Evolutionary conservation across 2,797 vertebrate species (phyloP), one percentile per base, ranked within the genome.

Genomic region (Serranus cabrilla): DNA sequence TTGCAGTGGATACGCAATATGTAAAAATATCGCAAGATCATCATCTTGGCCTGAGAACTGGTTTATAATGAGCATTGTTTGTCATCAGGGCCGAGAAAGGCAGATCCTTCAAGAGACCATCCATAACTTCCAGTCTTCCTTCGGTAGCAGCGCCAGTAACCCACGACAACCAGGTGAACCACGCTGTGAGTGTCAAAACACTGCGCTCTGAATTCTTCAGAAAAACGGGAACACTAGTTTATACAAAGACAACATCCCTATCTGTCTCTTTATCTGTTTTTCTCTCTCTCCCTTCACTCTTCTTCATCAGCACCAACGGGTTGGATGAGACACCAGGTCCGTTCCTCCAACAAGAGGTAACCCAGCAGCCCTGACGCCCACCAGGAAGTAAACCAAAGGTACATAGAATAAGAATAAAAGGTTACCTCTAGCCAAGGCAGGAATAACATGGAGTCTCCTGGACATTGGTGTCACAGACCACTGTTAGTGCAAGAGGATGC

Each of bases 81-180:
- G n/a, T 71, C 57, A 18, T 66, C 92, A 99, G 98, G 98, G 98
- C 20, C 91, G 98, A 43, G 98, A 99, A 87, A 96, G 98, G 86
- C 98, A 99, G 88, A 97, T 99, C 80, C 94, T 99, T 78, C 98
- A 99, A 84, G 98, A 99, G 93, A 99, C 98, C 58, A 99, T 99
- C 89, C 97, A 99, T 84, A 99, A 98, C 91, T 99, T 99, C 92
- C 98, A 99, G 87, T 99, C 98, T 1, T 99, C 98, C 2, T 99
- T 99, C 83, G 98, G 98, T 49, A 99, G 98, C 81, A 99, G 98
- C 2, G 98, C 97, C 74, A 99, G 98, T 85, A 99, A 99, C 91
- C 96, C 96, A 11, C 94, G 96, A 43, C 95, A 96, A 0, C 91
- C 94, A 54, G 96, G 96, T 73, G 95, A 95, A 76, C 93, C 95